Percentiles rank a stretch among this genome's conserved stretches.
phyloP scores from a whole-genome alignment of 2,113 vertebrate species.

The Dromiciops gliroides region DNA sequence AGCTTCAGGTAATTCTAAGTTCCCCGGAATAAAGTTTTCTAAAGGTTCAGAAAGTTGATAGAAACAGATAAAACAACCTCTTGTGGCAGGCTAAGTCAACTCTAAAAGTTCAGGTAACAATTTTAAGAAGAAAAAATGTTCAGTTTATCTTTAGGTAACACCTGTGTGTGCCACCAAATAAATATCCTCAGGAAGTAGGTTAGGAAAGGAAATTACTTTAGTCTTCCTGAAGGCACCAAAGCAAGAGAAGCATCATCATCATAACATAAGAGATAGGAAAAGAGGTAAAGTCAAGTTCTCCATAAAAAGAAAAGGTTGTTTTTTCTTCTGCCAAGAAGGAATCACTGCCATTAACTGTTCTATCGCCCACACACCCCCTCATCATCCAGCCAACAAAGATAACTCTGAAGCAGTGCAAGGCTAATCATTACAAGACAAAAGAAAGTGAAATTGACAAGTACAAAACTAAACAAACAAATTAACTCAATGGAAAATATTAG shows the following conservation, averaged over 20 bases:
- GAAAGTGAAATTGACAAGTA: constrained; percentile 70
- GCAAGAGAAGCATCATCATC: constrained; percentile 51
- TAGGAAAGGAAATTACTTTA: constrained; percentile 64
- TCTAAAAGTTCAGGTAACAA: constrained; percentile 12
- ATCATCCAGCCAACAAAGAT: constrained; percentile 27
- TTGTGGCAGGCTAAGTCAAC: constrained; percentile 29
- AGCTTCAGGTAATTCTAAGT: background rate
- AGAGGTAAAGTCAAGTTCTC: constrained; percentile 58
- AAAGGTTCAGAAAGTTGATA: background rate
- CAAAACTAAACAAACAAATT: constrained; percentile 39
- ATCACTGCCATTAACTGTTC: constrained; percentile 23
- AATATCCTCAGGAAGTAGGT: constrained; percentile 72
- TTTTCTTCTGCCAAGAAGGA: constrained; percentile 73
- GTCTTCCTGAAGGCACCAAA: constrained; percentile 64
- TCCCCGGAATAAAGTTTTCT: background rate
- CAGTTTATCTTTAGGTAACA: constrained; percentile 73
- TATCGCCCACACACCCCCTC: background rate
- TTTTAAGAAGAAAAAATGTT: constrained; percentile 51
- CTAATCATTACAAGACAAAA: constrained; percentile 33
- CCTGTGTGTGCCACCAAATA: constrained; percentile 66
- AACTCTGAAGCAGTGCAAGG: constrained; percentile 69
- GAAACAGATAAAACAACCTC: background rate
- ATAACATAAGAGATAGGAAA: constrained; percentile 35
- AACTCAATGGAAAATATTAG: constrained; percentile 28
- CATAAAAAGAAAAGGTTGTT: constrained; percentile 56